Conservation (phyloP, 2,113 vertebrate species). For the Elanoides forficatus region DNA sequence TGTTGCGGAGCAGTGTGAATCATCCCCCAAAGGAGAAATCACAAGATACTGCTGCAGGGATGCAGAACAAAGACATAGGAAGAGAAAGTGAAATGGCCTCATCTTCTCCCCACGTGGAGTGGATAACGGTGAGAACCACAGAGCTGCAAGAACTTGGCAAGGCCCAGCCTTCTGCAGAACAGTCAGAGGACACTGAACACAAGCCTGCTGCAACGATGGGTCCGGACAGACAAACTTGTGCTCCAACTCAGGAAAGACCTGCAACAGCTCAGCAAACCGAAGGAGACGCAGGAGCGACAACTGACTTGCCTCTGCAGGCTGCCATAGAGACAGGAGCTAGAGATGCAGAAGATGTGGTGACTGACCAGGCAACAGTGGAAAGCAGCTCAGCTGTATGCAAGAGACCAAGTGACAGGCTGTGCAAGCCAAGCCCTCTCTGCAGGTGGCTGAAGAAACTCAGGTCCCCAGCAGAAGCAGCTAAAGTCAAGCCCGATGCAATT, state of each 20-base stretch:
- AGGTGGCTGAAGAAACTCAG: constrained; percentile 21
- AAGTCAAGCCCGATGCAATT: not conserved
- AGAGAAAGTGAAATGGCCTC: not conserved
- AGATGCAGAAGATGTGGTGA: accelerated
- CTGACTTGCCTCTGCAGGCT: not conserved
- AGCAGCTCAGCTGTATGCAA: accelerated
- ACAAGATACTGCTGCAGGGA: not conserved
- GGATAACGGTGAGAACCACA: accelerated
- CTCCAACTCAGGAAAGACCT: not conserved
- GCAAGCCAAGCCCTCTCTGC: constrained; percentile 7
- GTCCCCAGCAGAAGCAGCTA: not conserved
- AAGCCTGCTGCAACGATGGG: accelerated
- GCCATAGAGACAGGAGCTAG: accelerated
- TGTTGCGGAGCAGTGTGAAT: accelerated
- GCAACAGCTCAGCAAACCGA: not conserved
- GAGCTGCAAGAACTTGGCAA: not conserved
- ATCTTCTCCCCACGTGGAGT: accelerated
- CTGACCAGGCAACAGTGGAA: accelerated
- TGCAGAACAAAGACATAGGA: accelerated
- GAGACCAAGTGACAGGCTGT: not conserved
- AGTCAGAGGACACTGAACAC: not conserved
- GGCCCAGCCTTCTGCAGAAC: not conserved
- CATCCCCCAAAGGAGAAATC: not conserved
- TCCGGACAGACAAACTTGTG: not conserved
- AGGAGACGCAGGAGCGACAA: not conserved